Conservation (phyloP, 1,140 invertebrate genomes). For the Sweltsa coloradensis region DNA sequence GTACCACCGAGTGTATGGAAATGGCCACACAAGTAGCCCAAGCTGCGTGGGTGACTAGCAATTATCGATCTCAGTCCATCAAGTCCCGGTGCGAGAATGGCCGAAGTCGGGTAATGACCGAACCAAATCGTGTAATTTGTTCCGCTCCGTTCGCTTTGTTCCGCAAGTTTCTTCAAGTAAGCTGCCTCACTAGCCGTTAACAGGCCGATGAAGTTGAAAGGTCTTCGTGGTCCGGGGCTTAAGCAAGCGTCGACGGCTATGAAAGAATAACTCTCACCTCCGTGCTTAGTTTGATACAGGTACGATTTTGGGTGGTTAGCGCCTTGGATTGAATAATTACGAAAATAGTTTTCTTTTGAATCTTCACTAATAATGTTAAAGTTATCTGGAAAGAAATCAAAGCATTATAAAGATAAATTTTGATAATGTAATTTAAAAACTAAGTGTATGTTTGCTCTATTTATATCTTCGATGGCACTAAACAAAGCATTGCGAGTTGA, state of each 20-base stretch:
- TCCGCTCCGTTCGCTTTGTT: slow-evolving; percentile 31
- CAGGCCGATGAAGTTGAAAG: slow-evolving; percentile 87
- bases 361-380: slow-evolving; percentile 65
- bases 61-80: slow-evolving; percentile 42
- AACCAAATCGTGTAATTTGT: slow-evolving; percentile 66
- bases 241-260: slow-evolving; percentile 81
- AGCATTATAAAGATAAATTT: not conserved
- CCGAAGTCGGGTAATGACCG: slow-evolving; percentile 88
- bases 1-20: slow-evolving; percentile 70
- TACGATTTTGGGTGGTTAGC: slow-evolving; percentile 57
- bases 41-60: slow-evolving; percentile 36
- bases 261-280: slow-evolving; percentile 56
- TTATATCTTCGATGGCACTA: no score
- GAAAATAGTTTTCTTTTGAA: slow-evolving; percentile 63
- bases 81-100: slow-evolving; percentile 53
- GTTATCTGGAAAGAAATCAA: slow-evolving; percentile 57
- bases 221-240: slow-evolving; percentile 70
- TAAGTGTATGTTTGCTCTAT: no score
- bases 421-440: slow-evolving; percentile 4
- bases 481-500: no score
- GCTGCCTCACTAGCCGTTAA: slow-evolving; percentile 44
- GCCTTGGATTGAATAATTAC: slow-evolving; percentile 73
- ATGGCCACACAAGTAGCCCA: slow-evolving; percentile 86
- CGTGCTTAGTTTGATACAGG: slow-evolving; percentile 45
- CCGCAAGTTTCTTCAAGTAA: slow-evolving; percentile 36